phyloP scores from a whole-genome alignment of 2,797 vertebrate genomes.

The Rachycentron canadum region DNA sequence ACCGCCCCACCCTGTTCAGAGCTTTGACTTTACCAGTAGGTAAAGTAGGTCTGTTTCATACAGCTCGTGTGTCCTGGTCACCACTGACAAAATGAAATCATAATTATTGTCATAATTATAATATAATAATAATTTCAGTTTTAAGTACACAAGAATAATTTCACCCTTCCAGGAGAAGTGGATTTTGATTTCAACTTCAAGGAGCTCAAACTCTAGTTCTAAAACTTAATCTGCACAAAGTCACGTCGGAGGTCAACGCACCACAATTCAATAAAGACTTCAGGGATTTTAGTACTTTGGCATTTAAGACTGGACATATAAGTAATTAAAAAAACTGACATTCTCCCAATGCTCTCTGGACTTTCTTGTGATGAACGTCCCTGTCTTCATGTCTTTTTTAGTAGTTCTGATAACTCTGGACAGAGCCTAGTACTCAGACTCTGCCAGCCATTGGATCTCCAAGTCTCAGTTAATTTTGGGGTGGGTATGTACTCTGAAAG shows the following conservation, averaged over 20 bases:
- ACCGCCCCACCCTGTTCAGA: too few relatives aligned
- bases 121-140: not conserved
- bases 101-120: too few relatives aligned
- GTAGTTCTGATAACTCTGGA: constrained; percentile 12
- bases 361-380: constrained; percentile 46
- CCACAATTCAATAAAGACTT: constrained; percentile 21
- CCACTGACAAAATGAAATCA: too few relatives aligned
- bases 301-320: constrained; percentile 55
- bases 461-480: constrained; percentile 60
- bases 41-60: too few relatives aligned
- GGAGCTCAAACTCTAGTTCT: not conserved
- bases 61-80: too few relatives aligned
- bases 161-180: not conserved
- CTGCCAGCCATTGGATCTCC: constrained; percentile 29
- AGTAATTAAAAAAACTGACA: constrained; percentile 49
- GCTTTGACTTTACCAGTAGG: too few relatives aligned
- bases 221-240: not conserved
- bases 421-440: constrained; percentile 18
- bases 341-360: constrained; percentile 34
- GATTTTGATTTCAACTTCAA: not conserved
- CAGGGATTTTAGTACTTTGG: constrained; percentile 35
- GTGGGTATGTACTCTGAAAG: constrained; percentile 58
- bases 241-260: constrained; percentile 2
- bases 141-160: not conserved
- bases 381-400: not conserved